phyloP scores from a whole-genome alignment of 2,797 vertebrate species.

The Labeo calbasu region DNA sequence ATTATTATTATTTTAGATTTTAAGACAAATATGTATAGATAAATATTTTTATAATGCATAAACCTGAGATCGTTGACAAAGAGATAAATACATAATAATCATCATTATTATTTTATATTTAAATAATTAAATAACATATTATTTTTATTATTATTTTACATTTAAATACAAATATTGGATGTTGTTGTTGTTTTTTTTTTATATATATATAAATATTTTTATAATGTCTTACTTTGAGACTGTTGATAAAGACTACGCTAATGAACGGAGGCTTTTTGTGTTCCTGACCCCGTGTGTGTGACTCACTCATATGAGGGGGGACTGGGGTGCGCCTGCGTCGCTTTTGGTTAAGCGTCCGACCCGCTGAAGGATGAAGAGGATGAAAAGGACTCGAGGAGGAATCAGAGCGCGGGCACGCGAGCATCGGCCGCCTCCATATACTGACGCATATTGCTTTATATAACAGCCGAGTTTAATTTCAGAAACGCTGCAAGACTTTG shows the following conservation, averaged over 20 bases:
- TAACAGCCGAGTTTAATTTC: not conserved
- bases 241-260: too few species aligned
- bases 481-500: not conserved
- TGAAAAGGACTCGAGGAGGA: conserved; percentile 23
- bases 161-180: not conserved
- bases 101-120: too few species aligned
- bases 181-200: too few species aligned
- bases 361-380: conserved; percentile 38
- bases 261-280: not conserved
- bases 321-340: not conserved
- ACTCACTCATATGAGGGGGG: conserved; percentile 3
- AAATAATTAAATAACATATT: too few species aligned
- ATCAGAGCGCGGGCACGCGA: conserved; percentile 5
- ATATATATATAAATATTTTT: not conserved
- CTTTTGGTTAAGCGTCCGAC: conserved; percentile 3
- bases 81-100: too few species aligned
- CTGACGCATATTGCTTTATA: conserved; percentile 30
- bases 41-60: too few species aligned
- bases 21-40: too few species aligned
- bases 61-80: too few species aligned
- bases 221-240: not conserved
- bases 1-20: too few species aligned
- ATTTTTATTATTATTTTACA: not conserved
- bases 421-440: conserved; percentile 4
- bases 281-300: not conserved